Percentiles rank a stretch among this genome's conserved stretches.
phyloP scores from a whole-genome alignment of 2,888 invertebrate genomes.

The Dicroscelio sp. region DNA sequence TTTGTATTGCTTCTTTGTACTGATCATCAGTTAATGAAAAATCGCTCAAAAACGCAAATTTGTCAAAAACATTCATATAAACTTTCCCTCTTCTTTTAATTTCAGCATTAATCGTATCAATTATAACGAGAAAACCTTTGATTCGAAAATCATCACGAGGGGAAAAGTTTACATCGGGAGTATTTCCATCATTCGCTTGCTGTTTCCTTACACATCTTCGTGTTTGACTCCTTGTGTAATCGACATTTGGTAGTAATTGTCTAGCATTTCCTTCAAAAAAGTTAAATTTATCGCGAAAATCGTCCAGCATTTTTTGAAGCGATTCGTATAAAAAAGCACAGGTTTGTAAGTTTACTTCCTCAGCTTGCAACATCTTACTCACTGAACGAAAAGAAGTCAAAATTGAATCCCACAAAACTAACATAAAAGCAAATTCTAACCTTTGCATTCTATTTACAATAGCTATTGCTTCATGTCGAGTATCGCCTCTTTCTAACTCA shows the following conservation, averaged over 20 bases:
- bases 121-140: constrained; percentile 34
- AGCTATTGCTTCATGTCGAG: constrained; percentile 19
- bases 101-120: constrained; percentile 32
- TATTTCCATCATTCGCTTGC: constrained; percentile 48
- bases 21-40: constrained; percentile 22
- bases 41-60: constrained; percentile 38
- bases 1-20: neutral
- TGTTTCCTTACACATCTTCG: constrained; percentile 32
- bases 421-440: constrained; percentile 53
- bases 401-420: constrained; percentile 49
- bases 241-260: constrained; percentile 25
- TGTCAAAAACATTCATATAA: constrained; percentile 24
- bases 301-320: constrained; percentile 25
- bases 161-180: constrained; percentile 24
- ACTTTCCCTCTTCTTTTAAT: constrained; percentile 42
- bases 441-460: constrained; percentile 35
- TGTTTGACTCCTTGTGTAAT: constrained; percentile 5
- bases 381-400: constrained; percentile 35
- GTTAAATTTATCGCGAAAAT: constrained; percentile 39
- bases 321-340: constrained; percentile 53
- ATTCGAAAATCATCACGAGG: constrained; percentile 47
- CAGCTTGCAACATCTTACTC: constrained; percentile 18
- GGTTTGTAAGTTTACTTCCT: constrained; percentile 39
- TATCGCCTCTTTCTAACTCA: constrained; percentile 22
- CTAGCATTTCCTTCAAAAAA: constrained; percentile 33